Evolutionary conservation across 2,797 vertebrate genomes (phyloP), one percentile per base, ranked within the genome.

Genomic region (Paramormyrops hopkinsi): DNA sequence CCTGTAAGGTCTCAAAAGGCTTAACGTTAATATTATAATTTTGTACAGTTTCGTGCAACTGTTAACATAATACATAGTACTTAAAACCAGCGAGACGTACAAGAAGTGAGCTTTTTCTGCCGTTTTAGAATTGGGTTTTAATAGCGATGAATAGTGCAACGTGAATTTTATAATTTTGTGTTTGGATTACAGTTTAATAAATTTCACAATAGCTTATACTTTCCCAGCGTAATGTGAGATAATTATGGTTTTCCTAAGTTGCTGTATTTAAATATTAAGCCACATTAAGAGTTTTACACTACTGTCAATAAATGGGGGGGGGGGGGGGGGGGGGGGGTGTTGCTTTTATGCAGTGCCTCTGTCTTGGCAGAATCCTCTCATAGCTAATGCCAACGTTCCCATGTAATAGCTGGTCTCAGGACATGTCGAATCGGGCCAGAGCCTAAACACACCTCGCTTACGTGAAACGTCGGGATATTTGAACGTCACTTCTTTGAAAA

Each of bases 351-450:
- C 3, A 6, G 82, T 86, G 14, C 41, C 37, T n/a, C 37, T 19
- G 9, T 92, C 91, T 93, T 91, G 92, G 92, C 91, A 92, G 93
- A 93, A 93, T 90, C 92, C 91, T 92, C 94, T 91, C 53, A 88
- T 88, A 62, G 25, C 88, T 89, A 41, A 91, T 95, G 94, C 91
- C 92, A 91, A 91, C 92, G 91, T 94, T 89, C 84, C 94, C 94
- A 92, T 94, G 91, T 92, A 93, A 90, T 91, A 92, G 90, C 91
- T 0, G 53, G 91, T 92, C 93, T 92, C 53, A 69, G 92, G 91
- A 91, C n/a, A 56, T 41, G 79, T 22, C 19, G 59, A 59, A 44
- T 50, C n/a, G 22, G 41, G 56, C 65, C 88, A 33, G 44, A 87
- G 86, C 51, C 84, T 54, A 86, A 56, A 73, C 25, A 29, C 33